phyloP scores from a whole-genome alignment of 2,888 invertebrate species.

The Scaptodrosophila latifasciaeformis region DNA sequence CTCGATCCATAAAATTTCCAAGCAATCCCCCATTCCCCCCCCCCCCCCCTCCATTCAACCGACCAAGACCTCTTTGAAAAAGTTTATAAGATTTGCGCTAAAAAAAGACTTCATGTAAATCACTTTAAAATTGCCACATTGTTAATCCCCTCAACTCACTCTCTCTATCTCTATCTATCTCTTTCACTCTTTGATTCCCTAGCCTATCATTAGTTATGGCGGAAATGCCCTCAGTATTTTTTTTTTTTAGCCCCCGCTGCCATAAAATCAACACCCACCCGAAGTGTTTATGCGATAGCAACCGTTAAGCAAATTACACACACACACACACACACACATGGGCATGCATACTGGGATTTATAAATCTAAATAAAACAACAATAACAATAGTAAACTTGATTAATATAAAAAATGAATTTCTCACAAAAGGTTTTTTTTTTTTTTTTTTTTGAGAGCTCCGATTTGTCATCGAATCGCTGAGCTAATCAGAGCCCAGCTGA shows the following conservation, averaged over 20 bases:
- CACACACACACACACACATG: conserved; percentile 5
- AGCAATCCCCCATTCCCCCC: neutral
- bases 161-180: no score
- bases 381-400: neutral
- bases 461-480: no score
- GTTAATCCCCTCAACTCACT: no score
- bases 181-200: no score
- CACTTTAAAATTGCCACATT: neutral
- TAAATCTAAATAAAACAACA: neutral
- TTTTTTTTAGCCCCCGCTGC: no score
- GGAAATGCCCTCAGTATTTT: conserved; percentile 49
- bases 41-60: neutral
- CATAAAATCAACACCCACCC: conserved; percentile 30
- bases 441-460: no score
- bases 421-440: no score
- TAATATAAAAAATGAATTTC: neutral
- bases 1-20: conserved; percentile 2
- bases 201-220: conserved; percentile 20
- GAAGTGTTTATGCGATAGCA: conserved; percentile 7
- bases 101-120: conserved; percentile 2
- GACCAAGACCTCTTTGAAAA: neutral
- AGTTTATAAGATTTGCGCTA: neutral
- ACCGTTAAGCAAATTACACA: conserved; percentile 26
- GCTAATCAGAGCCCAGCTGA: no score
- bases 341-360: no score